These are phyloP conservation scores for Platycheirus albimanus DNA, from an alignment of 2,888 invertebrate genomes.

Conservation along the genomic window DNA sequence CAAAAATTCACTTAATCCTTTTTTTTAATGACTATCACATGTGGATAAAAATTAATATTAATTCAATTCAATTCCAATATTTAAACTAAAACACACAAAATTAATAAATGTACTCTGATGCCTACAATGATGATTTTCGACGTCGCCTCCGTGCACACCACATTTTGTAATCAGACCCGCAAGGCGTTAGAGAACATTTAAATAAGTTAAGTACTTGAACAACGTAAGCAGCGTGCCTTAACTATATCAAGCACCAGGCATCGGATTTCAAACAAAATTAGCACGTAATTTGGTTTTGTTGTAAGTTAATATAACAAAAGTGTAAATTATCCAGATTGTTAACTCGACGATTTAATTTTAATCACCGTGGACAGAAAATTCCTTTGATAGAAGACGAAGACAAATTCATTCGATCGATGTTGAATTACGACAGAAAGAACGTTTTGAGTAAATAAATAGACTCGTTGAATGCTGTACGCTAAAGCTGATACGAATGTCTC, in stretches of 20 bases:
- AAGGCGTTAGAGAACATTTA: slow-evolving; percentile 37
- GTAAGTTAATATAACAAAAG: slow-evolving; percentile 33
- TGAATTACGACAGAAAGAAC: background rate
- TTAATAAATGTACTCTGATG: no score
- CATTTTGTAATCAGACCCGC: slow-evolving; percentile 35
- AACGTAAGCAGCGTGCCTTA: background rate
- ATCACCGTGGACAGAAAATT: slow-evolving; percentile 21
- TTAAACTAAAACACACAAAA: no score
- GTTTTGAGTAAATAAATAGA: background rate
- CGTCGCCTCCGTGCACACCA: slow-evolving; percentile 5
- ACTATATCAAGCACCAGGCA: slow-evolving; percentile 12
- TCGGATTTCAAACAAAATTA: slow-evolving; percentile 53
- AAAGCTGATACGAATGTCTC: slow-evolving; percentile 3
- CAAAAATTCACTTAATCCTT: no score
- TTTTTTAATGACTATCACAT: no score
- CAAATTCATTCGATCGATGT: background rate
- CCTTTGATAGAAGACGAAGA: background rate
- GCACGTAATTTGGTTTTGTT: slow-evolving; percentile 51
- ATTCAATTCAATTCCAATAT: no score
- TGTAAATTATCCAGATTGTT: slow-evolving; percentile 38
- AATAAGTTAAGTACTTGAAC: slow-evolving; percentile 5
- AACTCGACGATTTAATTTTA: background rate
- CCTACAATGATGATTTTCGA: slow-evolving; percentile 27
- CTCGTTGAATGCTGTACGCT: no score
- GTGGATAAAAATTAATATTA: no score